Percentiles rank a stretch among this genome's conserved stretches.
Evolutionary conservation across 2,888 invertebrate genomes (phyloP).

Genomic region (Drosophila mercatorum): DNA sequence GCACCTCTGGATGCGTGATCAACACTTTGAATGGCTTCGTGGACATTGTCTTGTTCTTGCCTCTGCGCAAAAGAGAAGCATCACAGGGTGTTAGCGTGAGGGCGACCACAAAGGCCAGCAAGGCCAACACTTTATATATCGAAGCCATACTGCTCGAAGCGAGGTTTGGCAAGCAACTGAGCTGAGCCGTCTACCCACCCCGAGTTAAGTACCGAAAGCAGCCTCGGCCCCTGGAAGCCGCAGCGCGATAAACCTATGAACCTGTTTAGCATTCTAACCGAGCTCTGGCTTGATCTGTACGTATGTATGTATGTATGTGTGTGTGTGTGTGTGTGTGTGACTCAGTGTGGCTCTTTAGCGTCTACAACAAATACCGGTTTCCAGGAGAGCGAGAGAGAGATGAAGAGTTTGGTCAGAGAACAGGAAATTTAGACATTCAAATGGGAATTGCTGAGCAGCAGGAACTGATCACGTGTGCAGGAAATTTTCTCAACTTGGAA

Average conservation of each 20-base stretch:
- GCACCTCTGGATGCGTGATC: constrained; percentile 89
- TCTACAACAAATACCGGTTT: constrained; percentile 9
- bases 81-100: constrained; percentile 41
- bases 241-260: constrained; percentile 60
- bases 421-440: background rate
- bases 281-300: background rate
- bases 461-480: background rate
- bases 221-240: constrained; percentile 5
- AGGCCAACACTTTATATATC: constrained; percentile 10
- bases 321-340: background rate
- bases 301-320: background rate
- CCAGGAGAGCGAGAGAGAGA: background rate
- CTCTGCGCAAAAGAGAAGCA: constrained; percentile 50
- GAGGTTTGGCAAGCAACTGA: constrained; percentile 50
- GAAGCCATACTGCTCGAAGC: constrained; percentile 30
- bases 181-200: constrained; percentile 46
- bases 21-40: constrained; percentile 86
- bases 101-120: constrained; percentile 21
- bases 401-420: constrained; percentile 5
- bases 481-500: background rate
- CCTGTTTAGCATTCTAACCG: constrained; percentile 61
- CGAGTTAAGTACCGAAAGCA: constrained; percentile 37
- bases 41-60: constrained; percentile 64
- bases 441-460: background rate
- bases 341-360: too few species aligned